These are phyloP conservation scores for Pongo pygmaeus DNA, from an alignment of 2,113 vertebrate species.

Conservation along the genomic window DNA sequence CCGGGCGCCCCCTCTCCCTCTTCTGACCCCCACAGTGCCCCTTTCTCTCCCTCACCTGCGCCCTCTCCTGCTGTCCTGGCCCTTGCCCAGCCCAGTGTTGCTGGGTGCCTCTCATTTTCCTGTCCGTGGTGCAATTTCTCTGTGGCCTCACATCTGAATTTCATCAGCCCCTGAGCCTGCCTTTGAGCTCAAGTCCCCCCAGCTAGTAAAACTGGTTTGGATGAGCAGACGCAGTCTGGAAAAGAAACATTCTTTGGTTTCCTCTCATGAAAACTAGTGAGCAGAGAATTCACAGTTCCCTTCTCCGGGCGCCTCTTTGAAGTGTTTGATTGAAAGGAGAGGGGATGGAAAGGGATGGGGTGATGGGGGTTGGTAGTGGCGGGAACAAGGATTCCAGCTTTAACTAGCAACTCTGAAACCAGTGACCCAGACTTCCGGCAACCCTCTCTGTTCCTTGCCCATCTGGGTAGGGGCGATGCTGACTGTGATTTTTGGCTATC, in stretches of 20 bases:
- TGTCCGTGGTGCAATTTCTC: not conserved
- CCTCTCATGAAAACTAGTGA: slow-evolving; percentile 74
- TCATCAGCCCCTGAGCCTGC: slow-evolving; percentile 65
- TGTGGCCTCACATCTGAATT: slow-evolving; percentile 65
- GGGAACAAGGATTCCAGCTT: slow-evolving; percentile 18
- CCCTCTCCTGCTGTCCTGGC: not conserved
- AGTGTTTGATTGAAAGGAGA: slow-evolving; percentile 78
- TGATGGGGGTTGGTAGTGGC: too few species aligned
- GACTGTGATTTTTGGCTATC: not conserved
- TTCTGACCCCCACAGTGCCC: accelerated
- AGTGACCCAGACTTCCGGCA: not conserved
- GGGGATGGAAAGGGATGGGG: not conserved
- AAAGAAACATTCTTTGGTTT: slow-evolving; percentile 69
- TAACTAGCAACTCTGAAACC: not conserved
- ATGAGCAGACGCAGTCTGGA: slow-evolving; percentile 23
- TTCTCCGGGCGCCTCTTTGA: slow-evolving; percentile 77
- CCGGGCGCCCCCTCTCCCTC: not conserved
- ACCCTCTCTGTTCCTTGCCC: not conserved
- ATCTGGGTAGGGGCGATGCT: not conserved
- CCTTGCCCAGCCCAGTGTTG: not conserved
- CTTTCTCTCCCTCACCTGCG: not conserved
- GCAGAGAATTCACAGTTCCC: slow-evolving; percentile 64
- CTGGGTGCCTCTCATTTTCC: slow-evolving; percentile 5
- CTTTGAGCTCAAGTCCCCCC: slow-evolving; percentile 74
- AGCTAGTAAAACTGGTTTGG: slow-evolving; percentile 62